phyloP scores from a whole-genome alignment of 2,888 invertebrate genomes.

The Cylloceria caligata region DNA sequence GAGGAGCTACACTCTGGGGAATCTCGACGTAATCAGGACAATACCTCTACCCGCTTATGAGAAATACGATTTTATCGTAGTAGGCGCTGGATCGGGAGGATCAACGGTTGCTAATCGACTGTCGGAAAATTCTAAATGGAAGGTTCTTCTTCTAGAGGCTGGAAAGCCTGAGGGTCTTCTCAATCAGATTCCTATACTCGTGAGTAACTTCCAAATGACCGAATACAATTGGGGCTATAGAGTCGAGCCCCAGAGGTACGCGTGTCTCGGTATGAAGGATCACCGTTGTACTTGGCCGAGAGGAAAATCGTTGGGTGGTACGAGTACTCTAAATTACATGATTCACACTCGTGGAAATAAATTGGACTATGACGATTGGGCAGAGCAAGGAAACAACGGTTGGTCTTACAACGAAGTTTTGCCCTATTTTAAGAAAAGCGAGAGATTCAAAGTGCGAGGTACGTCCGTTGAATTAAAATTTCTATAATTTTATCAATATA shows the following conservation, averaged over 20 bases:
- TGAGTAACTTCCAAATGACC: constrained; percentile 86
- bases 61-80: constrained; percentile 88
- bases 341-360: constrained; percentile 78
- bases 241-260: constrained; percentile 88
- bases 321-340: constrained; percentile 81
- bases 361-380: constrained; percentile 72
- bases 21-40: constrained; percentile 67
- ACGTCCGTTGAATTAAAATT: neutral
- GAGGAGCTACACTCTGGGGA: constrained; percentile 69
- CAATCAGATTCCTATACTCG: constrained; percentile 87
- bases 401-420: constrained; percentile 71
- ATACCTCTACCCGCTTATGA: constrained; percentile 79
- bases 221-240: constrained; percentile 90
- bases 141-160: constrained; percentile 89
- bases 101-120: constrained; percentile 90
- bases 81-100: constrained; percentile 91
- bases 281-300: constrained; percentile 92
- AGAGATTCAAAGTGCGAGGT: constrained; percentile 69
- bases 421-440: constrained; percentile 70
- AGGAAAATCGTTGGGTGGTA: constrained; percentile 81
- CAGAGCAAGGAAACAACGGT: constrained; percentile 67
- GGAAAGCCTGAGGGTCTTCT: constrained; percentile 86
- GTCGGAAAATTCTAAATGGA: constrained; percentile 87
- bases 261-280: constrained; percentile 90
- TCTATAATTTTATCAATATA: too few relatives aligned